Percentiles rank a stretch among this genome's conserved stretches.
phyloP scores from a whole-genome alignment of 2,797 vertebrate species.

The Arrhamphus sclerolepis region DNA sequence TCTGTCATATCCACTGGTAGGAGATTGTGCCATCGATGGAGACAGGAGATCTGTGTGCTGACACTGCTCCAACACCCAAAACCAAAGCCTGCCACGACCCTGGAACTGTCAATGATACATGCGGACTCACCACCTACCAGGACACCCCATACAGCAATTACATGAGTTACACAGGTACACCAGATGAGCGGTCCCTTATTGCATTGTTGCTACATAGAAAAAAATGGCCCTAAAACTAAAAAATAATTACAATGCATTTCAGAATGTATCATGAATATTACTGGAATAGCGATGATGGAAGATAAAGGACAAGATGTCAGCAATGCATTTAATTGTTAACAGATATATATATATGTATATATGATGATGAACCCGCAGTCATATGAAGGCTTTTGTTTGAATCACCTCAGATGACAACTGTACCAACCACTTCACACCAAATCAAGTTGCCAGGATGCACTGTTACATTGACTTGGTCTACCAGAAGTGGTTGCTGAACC shows the following conservation, averaged over 20 bases:
- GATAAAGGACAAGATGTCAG: background rate
- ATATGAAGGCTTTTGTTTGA: background rate
- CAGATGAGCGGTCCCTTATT: background rate
- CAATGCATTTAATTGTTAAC: too few relatives aligned
- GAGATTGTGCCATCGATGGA: slow-evolving; percentile 93
- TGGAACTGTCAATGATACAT: slow-evolving; percentile 88
- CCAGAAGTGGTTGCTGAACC: slow-evolving; percentile 87
- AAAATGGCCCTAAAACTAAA: too few relatives aligned
- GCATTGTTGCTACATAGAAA: background rate
- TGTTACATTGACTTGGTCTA: slow-evolving; percentile 96
- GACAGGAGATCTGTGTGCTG: slow-evolving; percentile 95
- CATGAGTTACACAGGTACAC: slow-evolving; percentile 91
- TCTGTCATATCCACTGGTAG: slow-evolving; percentile 50
- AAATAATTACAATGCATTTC: background rate
- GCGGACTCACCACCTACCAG: slow-evolving; percentile 85
- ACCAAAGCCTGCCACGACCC: slow-evolving; percentile 92
- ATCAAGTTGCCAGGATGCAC: slow-evolving; percentile 97
- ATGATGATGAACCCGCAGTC: background rate
- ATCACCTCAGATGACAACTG: slow-evolving; percentile 89
- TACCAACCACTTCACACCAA: slow-evolving; percentile 94
- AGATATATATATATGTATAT: too few relatives aligned
- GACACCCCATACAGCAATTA: slow-evolving; percentile 94
- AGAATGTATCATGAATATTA: too few relatives aligned
- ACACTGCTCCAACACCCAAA: slow-evolving; percentile 93
- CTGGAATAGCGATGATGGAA: background rate